Percentiles rank a stretch among this genome's conserved stretches.
Evolutionary conservation across 2,113 vertebrate species (phyloP).

Genomic region (Pogonocichla stellata): DNA sequence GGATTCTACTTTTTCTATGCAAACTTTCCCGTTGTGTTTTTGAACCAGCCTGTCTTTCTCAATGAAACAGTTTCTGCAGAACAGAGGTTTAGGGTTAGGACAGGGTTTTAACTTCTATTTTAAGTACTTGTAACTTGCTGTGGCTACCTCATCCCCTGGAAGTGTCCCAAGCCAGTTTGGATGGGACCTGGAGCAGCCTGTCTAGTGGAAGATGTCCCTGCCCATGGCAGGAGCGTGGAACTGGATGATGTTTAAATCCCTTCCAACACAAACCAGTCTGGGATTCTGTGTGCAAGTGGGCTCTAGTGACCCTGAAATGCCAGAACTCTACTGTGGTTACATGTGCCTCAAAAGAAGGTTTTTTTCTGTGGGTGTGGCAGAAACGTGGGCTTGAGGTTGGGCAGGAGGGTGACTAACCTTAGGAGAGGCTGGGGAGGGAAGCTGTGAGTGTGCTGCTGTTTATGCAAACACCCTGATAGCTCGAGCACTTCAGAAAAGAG

Average conservation of each 20-base stretch:
- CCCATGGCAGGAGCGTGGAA: neutral
- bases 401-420: neutral
- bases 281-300: neutral
- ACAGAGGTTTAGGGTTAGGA: neutral
- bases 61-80: rapidly evolving
- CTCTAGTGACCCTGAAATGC: neutral
- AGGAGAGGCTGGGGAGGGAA: neutral
- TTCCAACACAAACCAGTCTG: neutral
- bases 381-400: neutral
- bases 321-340: rapidly evolving
- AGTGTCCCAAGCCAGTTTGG: neutral
- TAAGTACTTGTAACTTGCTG: neutral
- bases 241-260: neutral
- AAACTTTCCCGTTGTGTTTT: rapidly evolving
- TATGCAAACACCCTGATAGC: neutral
- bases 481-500: neutral
- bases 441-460: neutral
- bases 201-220: neutral
- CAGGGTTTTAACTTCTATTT: rapidly evolving
- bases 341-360: rapidly evolving
- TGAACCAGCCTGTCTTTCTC: neutral
- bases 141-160: neutral
- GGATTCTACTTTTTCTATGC: neutral
- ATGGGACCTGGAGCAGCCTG: neutral
- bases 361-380: neutral